These are phyloP conservation scores for Vanacampus margaritifer DNA, from an alignment of 2,113 vertebrate genomes.

Conservation along the genomic window DNA sequence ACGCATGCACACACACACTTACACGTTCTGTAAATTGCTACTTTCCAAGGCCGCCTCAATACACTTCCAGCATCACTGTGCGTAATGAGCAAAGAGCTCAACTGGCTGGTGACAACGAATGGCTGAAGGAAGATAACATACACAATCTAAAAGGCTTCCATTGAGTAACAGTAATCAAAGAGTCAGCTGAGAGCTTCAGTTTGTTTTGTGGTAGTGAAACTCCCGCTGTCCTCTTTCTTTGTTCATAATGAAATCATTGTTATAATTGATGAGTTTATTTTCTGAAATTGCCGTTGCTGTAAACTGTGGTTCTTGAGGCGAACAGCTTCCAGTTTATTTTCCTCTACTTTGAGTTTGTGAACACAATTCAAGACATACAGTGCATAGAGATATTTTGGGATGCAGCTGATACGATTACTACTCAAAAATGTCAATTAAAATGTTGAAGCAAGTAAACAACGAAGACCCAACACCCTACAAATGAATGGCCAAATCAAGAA, in stretches of 20 bases:
- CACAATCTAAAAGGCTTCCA: constrained; percentile 15
- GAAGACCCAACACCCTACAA: too few species aligned
- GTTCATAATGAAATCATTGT: neutral
- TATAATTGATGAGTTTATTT: constrained; percentile 5
- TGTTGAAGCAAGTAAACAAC: too few species aligned
- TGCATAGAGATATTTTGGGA: too few species aligned
- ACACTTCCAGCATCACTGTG: neutral
- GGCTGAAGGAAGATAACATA: neutral
- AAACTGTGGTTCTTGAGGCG: neutral
- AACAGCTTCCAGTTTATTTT: neutral
- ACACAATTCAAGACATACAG: too few species aligned
- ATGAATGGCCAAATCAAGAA: too few species aligned
- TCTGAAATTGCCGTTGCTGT: neutral
- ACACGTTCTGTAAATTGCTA: constrained; percentile 8
- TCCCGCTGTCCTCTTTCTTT: constrained; percentile 11
- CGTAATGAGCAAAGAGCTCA: constrained; percentile 7
- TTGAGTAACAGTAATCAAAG: constrained; percentile 13
- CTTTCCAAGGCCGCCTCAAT: constrained; percentile 9
- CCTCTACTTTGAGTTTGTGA: too few species aligned
- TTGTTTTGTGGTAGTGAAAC: neutral
- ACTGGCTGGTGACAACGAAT: neutral
- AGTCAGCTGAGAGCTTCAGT: neutral
- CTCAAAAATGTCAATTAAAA: too few species aligned
- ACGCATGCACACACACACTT: neutral
- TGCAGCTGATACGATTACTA: too few species aligned